phyloP scores from a whole-genome alignment of 2,113 vertebrate genomes.

The Campylomormyrus numenius region DNA sequence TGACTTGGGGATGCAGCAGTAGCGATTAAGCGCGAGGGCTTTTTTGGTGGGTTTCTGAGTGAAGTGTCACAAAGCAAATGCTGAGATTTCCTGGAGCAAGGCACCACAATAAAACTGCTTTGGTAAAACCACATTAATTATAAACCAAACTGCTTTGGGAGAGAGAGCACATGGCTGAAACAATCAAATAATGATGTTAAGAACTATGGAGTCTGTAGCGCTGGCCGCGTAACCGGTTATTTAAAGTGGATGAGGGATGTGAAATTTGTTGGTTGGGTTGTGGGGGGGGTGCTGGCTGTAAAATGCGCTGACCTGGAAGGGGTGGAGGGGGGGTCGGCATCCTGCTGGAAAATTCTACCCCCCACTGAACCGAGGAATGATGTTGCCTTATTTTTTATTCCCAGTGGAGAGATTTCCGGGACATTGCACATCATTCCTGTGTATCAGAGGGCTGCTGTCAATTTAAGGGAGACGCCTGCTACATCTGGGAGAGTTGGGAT shows the following conservation, averaged over 20 bases:
- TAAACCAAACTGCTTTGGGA: not conserved
- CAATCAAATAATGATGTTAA: not conserved
- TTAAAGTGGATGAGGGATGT: not conserved
- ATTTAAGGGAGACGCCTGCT: not conserved
- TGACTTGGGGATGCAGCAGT: not conserved
- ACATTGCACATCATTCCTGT: not conserved
- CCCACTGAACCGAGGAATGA: not conserved
- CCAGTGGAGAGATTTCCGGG: not conserved
- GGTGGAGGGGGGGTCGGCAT: not conserved
- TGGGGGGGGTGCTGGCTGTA: not conserved
- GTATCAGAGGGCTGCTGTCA: not conserved
- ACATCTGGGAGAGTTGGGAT: not conserved
- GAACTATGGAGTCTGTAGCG: not conserved
- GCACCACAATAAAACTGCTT: not conserved
- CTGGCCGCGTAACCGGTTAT: not conserved
- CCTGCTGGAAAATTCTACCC: not conserved
- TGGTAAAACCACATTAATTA: not conserved
- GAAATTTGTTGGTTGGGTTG: not conserved
- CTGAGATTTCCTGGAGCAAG: not conserved
- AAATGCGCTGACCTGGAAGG: not conserved
- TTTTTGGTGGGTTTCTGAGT: not conserved
- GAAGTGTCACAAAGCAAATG: not conserved
- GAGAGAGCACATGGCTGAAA: not conserved
- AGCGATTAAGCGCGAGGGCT: not conserved
- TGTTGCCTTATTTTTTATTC: not conserved